Conservation (phyloP, 2,888 invertebrate species). For the Tuberolachnus salignus region DNA sequence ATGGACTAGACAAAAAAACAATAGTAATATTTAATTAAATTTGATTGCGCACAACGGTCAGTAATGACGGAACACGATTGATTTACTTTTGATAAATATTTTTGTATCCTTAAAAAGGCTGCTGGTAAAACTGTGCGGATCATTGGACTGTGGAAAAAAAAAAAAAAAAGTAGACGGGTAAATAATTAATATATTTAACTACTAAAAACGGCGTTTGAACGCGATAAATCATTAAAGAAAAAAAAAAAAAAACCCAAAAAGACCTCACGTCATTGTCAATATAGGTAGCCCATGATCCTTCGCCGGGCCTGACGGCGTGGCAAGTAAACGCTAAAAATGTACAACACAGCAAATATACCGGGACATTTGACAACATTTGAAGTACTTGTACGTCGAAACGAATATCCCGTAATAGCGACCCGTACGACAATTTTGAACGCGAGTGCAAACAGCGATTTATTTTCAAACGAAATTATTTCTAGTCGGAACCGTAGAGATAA, state of each 20-base stretch:
- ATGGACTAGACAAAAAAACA: conserved; percentile 26
- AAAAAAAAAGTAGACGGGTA: background rate
- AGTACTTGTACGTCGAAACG: background rate
- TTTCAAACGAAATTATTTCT: background rate
- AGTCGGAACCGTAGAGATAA: background rate
- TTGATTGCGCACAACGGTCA: no score
- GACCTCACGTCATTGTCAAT: conserved; percentile 23
- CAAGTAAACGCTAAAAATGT: conserved; percentile 26
- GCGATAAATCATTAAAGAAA: no score
- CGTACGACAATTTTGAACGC: background rate
- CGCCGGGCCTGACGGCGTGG: conserved; percentile 30
- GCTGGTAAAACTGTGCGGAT: conserved; percentile 65
- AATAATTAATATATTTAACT: background rate
- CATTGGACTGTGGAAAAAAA: conserved; percentile 59
- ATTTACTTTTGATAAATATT: conserved; percentile 73
- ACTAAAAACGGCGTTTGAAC: no score
- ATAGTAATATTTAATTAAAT: background rate
- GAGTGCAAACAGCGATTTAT: background rate
- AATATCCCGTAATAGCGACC: background rate
- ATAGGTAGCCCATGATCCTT: conserved; percentile 31
- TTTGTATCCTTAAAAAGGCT: conserved; percentile 75
- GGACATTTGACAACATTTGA: conserved; percentile 53
- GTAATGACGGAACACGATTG: background rate
- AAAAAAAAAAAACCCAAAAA: background rate
- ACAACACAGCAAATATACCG: conserved; percentile 32